Conservation (phyloP, 2,797 vertebrate genomes). For the Mycteria americana region DNA sequence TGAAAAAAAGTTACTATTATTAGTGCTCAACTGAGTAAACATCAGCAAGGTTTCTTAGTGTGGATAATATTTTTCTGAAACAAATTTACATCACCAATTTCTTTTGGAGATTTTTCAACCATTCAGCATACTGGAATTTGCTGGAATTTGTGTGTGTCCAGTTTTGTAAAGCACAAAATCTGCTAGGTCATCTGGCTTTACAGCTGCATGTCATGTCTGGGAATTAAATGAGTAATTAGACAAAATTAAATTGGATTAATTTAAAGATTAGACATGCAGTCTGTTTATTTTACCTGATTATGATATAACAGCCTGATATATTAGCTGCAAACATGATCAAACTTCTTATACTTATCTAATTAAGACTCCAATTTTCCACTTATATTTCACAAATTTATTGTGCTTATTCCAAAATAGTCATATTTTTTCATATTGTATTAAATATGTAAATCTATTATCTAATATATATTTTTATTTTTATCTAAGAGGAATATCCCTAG, state of each 20-base stretch:
- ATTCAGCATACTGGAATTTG: neutral
- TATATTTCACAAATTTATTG: neutral
- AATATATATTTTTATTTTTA: neutral
- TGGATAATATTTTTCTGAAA: neutral
- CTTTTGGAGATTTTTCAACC: neutral
- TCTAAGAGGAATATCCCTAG: neutral
- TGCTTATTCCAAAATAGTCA: neutral
- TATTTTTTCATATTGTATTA: neutral
- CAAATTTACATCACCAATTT: neutral
- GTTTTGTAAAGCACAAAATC: neutral
- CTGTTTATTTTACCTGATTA: neutral
- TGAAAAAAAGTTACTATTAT: neutral
- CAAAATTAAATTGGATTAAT: neutral
- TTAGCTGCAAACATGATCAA: neutral
- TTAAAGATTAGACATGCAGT: neutral
- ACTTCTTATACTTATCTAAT: neutral
- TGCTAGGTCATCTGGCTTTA: neutral
- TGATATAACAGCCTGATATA: neutral
- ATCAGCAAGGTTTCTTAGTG: neutral
- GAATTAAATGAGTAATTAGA: conserved; percentile 4
- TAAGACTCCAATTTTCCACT: neutral
- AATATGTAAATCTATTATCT: neutral
- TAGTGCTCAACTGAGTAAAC: neutral
- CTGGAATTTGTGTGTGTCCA: neutral
- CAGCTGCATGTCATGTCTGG: neutral